These are phyloP conservation scores for Beroe forskalii DNA, from an alignment of 37 sponge, comb jelly and placozoan genomes.

Conservation along the genomic window DNA sequence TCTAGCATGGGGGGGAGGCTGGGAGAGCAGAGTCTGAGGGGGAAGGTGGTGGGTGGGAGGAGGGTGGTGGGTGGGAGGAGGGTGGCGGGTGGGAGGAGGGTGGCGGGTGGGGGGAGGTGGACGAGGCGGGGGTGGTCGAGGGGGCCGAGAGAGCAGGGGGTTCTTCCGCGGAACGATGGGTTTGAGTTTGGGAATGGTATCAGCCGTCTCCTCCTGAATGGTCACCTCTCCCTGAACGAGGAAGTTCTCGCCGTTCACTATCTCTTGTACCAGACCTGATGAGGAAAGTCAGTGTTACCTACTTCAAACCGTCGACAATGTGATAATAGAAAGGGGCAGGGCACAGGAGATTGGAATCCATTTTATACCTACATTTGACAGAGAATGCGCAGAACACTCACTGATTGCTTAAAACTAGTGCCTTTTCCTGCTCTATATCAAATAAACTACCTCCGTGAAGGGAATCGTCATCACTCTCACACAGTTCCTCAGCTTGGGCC, in stretches of 20 bases:
- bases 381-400: no score
- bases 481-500: not conserved
- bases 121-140: not conserved
- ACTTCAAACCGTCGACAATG: no score
- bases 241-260: conserved; percentile 27
- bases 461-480: not conserved
- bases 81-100: not conserved
- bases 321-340: no score
- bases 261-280: not conserved
- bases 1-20: no score
- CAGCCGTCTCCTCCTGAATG: not conserved
- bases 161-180: not conserved
- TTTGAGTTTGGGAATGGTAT: not conserved
- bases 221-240: conserved; percentile 29
- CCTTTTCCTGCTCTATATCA: no score
- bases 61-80: not conserved
- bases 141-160: conserved; percentile 1
- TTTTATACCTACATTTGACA: no score
- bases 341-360: no score
- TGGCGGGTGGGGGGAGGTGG: not conserved
- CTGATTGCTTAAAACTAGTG: no score
- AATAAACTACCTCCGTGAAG: not conserved
- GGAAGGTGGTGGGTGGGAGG: not conserved
- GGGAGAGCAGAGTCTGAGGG: no score
- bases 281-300: no score